Percentiles rank a stretch among this genome's conserved stretches.
Evolutionary conservation across 1,140 invertebrate genomes (phyloP).

Genomic region (Drosophila virilis): DNA sequence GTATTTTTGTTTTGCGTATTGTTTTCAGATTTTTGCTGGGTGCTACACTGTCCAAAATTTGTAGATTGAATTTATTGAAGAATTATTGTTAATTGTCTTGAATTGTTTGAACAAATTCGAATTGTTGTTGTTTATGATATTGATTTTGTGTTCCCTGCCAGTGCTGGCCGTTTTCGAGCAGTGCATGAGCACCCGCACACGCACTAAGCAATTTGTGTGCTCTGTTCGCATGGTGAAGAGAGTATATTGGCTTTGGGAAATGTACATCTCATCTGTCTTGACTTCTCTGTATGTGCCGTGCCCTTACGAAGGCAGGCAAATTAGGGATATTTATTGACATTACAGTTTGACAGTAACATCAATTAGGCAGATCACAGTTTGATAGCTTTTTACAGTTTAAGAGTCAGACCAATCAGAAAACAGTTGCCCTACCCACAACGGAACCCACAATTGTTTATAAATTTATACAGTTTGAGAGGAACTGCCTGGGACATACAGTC

Average conservation of each 20-base stretch:
- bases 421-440: no score
- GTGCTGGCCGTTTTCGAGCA: constrained; percentile 13
- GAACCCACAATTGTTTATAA: no score
- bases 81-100: background rate
- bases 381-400: no score
- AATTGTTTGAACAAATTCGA: background rate
- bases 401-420: no score
- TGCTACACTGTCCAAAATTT: constrained; percentile 48
- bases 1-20: constrained; percentile 45
- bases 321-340: no score
- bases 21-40: constrained; percentile 50
- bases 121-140: background rate
- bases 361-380: no score
- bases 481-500: background rate
- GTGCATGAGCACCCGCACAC: background rate
- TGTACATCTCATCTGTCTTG: background rate
- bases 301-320: no score
- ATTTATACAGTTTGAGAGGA: background rate
- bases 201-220: background rate
- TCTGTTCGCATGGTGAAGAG: constrained; percentile 1
- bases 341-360: no score
- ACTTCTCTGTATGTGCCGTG: no score
- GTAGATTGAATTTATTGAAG: background rate
- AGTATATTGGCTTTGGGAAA: background rate
- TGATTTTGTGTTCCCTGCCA: background rate